phyloP scores from a whole-genome alignment of 2,113 vertebrate species.

The Phycodurus eques region DNA sequence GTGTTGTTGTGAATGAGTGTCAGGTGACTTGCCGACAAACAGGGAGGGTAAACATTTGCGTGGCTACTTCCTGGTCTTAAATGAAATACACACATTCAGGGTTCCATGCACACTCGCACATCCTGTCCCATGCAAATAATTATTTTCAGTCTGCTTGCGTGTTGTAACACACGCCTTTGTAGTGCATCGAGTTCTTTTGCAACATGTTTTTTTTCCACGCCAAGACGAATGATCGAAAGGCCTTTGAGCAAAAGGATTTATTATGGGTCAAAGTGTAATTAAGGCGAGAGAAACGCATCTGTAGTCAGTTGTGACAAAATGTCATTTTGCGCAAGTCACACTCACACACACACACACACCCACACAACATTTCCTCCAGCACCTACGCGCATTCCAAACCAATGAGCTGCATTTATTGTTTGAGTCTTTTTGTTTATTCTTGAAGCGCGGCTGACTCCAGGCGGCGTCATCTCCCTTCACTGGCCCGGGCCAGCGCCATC shows the following conservation, averaged over 20 bases:
- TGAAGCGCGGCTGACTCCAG: not conserved
- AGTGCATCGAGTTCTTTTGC: too few species aligned
- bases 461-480: conserved; percentile 1
- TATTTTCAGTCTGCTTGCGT: not conserved
- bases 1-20: conserved; percentile 28
- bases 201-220: not conserved
- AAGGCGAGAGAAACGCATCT: conserved; percentile 25
- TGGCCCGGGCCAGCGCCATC: not conserved
- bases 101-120: conserved; percentile 19
- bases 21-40: conserved; percentile 57
- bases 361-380: not conserved
- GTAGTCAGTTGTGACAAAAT: conserved; percentile 34
- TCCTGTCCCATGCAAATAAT: conserved; percentile 8
- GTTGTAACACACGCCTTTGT: not conserved
- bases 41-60: conserved; percentile 53
- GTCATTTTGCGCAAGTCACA: conserved; percentile 21
- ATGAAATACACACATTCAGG: conserved; percentile 32
- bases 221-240: conserved; percentile 6
- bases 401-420: not conserved
- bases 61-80: conserved; percentile 59
- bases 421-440: conserved; percentile 13
- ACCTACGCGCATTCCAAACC: conserved; percentile 9
- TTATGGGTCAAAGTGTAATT: conserved; percentile 36
- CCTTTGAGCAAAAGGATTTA: conserved; percentile 22
- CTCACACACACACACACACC: conserved; percentile 14